Base-by-base conservation (phyloP, 2,113 vertebrate genomes). In the Struthidea cinerea region DNA sequence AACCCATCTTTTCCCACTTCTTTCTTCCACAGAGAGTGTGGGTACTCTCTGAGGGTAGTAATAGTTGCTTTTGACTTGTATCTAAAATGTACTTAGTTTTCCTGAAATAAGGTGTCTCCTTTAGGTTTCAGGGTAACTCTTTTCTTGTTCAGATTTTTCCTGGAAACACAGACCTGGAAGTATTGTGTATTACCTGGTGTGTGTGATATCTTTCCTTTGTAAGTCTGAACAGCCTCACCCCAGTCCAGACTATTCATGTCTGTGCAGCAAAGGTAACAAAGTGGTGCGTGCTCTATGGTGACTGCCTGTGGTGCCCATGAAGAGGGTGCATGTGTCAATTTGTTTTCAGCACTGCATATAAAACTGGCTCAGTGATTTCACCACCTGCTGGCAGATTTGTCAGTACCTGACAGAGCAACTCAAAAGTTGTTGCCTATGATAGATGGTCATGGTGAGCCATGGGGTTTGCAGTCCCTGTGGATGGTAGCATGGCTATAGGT, bases 161-260 rank as follows among this genome's bases (percentile, higher is more conserved):
- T 59, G 52, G 84, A 94, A 87, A 55, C 68, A 57, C 19, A 77
- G 46, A 87, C 61, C 49, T 76, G 71, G 71, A 88, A 80, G 28
- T 65, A 60, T 28, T 35, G 14, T 67, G 47, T 74, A 37, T 87
- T 44, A 50, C 18, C 28, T 32, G 15, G 21, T 28, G n/a, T 57
- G 50, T 83, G 60, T 1, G 0, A 12, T 1, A 0, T 44, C 44
- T 87, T 81, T 49, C 20, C 37, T 77, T 60, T 87, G n/a, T 39
- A 44, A 39, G 27, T 63, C 60, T 2, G 2, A 76, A 56, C 49
- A 71, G 44, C 53, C 65, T 87, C 78, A 52, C 21, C 7, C 42
- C 33, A 41, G 27, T 67, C 52, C 69, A 64, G 76, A 75, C 19
- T 21, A 28, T 44, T 56, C 37, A 23, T 33, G 35, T 78, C 32